phyloP scores from a whole-genome alignment of 2,113 vertebrate genomes.

The Alligator sinensis region DNA sequence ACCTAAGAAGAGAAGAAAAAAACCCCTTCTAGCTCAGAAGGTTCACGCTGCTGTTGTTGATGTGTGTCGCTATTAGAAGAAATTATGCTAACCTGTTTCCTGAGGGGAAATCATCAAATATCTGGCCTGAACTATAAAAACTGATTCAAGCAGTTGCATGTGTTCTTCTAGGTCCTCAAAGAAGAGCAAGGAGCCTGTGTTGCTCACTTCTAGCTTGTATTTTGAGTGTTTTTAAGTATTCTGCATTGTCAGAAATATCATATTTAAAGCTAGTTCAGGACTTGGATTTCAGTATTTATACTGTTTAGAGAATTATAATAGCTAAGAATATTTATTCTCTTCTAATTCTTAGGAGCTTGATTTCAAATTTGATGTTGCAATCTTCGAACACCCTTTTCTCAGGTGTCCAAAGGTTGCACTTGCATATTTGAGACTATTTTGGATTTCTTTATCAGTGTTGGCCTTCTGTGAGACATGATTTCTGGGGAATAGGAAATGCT shows the following conservation, averaged over 20 bases:
- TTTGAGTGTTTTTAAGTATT: conserved; percentile 43
- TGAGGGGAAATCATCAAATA: conserved; percentile 56
- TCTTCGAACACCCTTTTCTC: no score
- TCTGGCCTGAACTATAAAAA: background rate
- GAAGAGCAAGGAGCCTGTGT: conserved; percentile 59
- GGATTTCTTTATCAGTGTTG: no score
- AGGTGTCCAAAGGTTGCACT: no score
- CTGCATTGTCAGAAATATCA: background rate
- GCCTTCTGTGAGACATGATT: no score
- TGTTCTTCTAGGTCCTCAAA: conserved; percentile 61
- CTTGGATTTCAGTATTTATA: conserved; percentile 3
- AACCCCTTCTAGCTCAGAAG: background rate
- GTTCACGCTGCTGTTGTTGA: conserved; percentile 23
- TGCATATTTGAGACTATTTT: no score
- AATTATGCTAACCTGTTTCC: conserved; percentile 50
- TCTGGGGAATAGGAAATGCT: no score
- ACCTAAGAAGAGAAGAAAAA: background rate
- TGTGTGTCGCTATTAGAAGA: conserved; percentile 16
- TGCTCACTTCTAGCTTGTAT: conserved; percentile 61
- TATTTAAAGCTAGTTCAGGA: conserved; percentile 33
- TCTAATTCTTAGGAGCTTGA: background rate
- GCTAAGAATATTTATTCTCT: background rate
- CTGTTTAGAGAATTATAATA: background rate
- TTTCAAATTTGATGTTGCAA: no score
- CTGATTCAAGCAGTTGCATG: conserved; percentile 26